Evolutionary conservation across 1,140 invertebrate genomes (phyloP), one percentile per base, ranked within the genome.

Genomic region (Trissolcus basalis): DNA sequence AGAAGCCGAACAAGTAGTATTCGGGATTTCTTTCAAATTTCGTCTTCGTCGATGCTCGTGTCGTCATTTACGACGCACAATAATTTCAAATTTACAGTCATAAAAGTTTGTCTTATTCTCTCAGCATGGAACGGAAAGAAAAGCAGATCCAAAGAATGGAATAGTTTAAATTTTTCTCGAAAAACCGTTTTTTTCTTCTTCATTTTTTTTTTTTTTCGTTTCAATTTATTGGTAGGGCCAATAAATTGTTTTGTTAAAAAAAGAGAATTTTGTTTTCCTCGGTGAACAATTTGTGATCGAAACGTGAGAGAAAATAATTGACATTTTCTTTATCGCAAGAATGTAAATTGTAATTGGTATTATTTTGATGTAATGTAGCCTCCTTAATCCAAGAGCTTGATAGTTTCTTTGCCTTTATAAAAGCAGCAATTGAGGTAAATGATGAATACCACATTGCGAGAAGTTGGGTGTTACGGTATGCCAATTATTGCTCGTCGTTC

Each of bases 401-500:
- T 48, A 39, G 50, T 49, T 65, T 36, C 19, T 19, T 47, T 58
- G 32, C 33, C 27, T 53, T 64, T 59, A 51, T 54, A 58, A 64
- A 65, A 0, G 47, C 49, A 19, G 49, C 35, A 59, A 59, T 59
- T 50, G 43, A 60, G 9, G 58, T 49, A 67, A 73, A 73, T 61
- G n/a, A n/a, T n/a, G 44, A 61, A 72, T 44, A 56, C n/a, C n/a
- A n/a, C 45, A 63, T 72, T 59, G 48, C 68, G 48, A 65, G 53
- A 59, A 73, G 54, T 59, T 67, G 50, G n/a, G 50, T 44, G 55
- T 73, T 65, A 67, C 70, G 39, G 55, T 64, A 27, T 27, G 19
- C 19, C 19, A 59, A 73, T 73, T 73, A 58, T 19, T 56, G 47
- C 58, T 50, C 53, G 19, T 65, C 69, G 61, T 36, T 67, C 48